These are phyloP conservation scores for Panonychus citri DNA, from an alignment of 1,140 invertebrate genomes.

Conservation along the genomic window DNA sequence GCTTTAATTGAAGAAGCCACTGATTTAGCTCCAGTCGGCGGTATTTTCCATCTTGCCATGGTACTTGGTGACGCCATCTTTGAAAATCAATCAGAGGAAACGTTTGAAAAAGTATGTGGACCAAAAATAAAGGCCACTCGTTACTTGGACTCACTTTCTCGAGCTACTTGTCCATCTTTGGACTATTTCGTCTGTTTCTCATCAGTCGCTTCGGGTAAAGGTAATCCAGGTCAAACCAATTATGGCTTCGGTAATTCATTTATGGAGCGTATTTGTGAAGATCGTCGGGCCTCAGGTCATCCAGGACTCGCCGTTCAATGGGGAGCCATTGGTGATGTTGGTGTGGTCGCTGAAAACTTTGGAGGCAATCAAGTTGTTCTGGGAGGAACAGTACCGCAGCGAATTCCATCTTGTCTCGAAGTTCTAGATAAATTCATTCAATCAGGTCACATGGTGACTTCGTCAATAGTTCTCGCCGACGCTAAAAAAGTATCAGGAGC, in stretches of 20 bases:
- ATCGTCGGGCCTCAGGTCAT: conserved; percentile 44
- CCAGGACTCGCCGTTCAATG: conserved; percentile 76
- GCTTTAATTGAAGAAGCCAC: conserved; percentile 41
- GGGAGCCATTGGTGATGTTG: conserved; percentile 72
- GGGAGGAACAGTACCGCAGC: conserved; percentile 74
- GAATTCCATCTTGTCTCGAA: conserved; percentile 61
- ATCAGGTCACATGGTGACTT: conserved; percentile 23
- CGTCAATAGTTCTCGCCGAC: conserved; percentile 1
- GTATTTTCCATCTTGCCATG: conserved; percentile 79
- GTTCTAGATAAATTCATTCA: conserved; percentile 69
- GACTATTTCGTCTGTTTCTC: conserved; percentile 87
- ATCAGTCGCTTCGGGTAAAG: conserved; percentile 72
- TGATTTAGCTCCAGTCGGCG: conserved; percentile 51
- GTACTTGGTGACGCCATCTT: conserved; percentile 59
- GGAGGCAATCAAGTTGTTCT: conserved; percentile 56
- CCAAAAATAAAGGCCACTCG: conserved; percentile 40
- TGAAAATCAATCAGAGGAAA: conserved; percentile 56
- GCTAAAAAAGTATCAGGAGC: conserved; percentile 10
- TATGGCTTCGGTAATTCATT: conserved; percentile 86
- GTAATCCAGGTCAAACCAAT: conserved; percentile 81
- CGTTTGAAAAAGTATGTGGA: conserved; percentile 41
- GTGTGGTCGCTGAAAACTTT: conserved; percentile 45
- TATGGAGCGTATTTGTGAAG: conserved; percentile 81
- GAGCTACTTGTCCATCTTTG: conserved; percentile 44
- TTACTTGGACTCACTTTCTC: conserved; percentile 44